These are phyloP conservation scores for Pseudoatta argentina DNA, from an alignment of 1,140 invertebrate species.

Conservation along the genomic window DNA sequence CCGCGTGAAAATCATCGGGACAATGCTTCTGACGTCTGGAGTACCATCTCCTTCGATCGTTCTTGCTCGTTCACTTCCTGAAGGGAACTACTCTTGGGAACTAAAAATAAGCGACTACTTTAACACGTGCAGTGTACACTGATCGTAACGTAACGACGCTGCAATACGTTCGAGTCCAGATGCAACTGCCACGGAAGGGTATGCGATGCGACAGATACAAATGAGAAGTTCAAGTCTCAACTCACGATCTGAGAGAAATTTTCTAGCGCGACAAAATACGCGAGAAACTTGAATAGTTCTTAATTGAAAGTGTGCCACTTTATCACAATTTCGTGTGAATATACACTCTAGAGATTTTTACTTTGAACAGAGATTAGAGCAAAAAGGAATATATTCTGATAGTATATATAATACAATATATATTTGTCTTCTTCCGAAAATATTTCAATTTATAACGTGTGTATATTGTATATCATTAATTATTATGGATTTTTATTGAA, in stretches of 20 bases:
- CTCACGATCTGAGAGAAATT: conserved; percentile 40
- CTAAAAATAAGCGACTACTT: conserved; percentile 74
- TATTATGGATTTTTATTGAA: background rate
- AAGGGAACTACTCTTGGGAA: conserved; percentile 67
- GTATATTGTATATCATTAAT: background rate
- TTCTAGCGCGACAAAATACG: conserved; percentile 20
- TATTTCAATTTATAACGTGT: background rate
- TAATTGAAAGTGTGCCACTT: conserved; percentile 10
- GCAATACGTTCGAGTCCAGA: conserved; percentile 50
- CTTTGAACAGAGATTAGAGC: background rate
- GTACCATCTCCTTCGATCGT: conserved; percentile 28
- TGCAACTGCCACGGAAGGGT: conserved; percentile 16
- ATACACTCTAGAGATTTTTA: background rate
- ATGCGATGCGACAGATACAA: conserved; percentile 42
- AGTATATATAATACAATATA: background rate
- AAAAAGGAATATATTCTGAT: background rate
- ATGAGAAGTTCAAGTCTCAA: conserved; percentile 30
- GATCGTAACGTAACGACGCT: conserved; percentile 63
- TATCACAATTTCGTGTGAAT: background rate
- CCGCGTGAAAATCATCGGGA: conserved; percentile 66
- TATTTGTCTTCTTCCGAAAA: background rate
- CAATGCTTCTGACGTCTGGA: conserved; percentile 66
- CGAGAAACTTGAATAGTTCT: conserved; percentile 1
- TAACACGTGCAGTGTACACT: conserved; percentile 69
- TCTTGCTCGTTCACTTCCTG: conserved; percentile 68